Evolutionary conservation across 1,140 invertebrate genomes (phyloP).

Genomic region (Antheraea mylitta): DNA sequence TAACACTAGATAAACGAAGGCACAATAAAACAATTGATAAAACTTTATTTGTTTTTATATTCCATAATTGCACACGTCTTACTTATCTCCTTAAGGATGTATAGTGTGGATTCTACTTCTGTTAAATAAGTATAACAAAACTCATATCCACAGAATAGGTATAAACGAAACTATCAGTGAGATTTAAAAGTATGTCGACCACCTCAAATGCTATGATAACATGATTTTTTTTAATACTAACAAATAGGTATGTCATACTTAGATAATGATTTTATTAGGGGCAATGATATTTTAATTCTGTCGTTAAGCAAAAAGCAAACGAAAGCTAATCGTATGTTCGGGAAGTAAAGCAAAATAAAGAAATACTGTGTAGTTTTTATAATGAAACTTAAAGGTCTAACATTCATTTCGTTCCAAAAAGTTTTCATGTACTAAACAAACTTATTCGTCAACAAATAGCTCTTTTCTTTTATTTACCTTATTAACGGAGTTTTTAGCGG

Average conservation of each 20-base stretch:
- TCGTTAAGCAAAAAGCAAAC: background rate
- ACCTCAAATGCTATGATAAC: background rate
- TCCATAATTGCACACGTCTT: background rate
- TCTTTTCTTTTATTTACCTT: no score
- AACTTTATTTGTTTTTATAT: background rate
- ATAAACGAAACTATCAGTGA: background rate
- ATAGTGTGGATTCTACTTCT: background rate
- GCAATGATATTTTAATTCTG: background rate
- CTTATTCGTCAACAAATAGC: no score
- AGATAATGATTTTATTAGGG: background rate
- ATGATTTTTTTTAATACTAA: background rate
- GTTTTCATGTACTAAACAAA: no score
- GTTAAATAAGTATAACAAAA: background rate
- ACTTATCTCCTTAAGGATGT: background rate
- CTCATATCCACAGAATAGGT: background rate
- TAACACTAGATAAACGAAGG: no score
- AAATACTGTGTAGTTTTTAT: no score
- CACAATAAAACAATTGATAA: background rate
- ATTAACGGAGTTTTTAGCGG: no score
- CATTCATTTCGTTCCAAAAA: no score
- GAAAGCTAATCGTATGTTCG: no score
- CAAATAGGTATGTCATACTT: background rate
- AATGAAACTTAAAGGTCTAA: no score
- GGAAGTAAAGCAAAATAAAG: no score
- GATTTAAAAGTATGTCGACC: background rate